These are phyloP conservation scores for Drosophila leontia DNA, from an alignment of 1,140 invertebrate species.

Conservation along the genomic window DNA sequence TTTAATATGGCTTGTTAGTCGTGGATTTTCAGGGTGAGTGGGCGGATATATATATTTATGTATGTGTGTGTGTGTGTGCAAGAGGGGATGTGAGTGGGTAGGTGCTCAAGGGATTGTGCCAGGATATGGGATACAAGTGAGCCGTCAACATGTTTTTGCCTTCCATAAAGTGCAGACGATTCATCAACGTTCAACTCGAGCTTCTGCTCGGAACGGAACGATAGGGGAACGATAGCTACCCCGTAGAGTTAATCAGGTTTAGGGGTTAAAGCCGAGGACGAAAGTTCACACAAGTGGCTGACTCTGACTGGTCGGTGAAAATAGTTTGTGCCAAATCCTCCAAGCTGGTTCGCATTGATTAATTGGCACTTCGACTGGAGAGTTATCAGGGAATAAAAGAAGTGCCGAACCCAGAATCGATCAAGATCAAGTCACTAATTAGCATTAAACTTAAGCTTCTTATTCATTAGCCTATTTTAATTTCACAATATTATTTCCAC, in stretches of 20 bases:
- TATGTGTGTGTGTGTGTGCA: neutral
- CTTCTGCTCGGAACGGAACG: conserved; percentile 10
- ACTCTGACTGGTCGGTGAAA: neutral
- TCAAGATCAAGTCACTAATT: conserved; percentile 3
- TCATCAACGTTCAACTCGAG: conserved; percentile 69
- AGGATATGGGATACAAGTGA: conserved; percentile 46
- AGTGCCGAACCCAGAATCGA: neutral
- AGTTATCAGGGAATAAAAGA: neutral
- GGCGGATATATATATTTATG: neutral
- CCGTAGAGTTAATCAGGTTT: conserved; percentile 23
- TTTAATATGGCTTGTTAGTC: conserved; percentile 80
- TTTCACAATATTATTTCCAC: neutral
- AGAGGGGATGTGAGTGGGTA: neutral
- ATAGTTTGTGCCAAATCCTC: conserved; percentile 11
- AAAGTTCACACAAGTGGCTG: conserved; percentile 11
- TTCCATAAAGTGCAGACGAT: conserved; percentile 74
- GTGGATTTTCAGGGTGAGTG: conserved; percentile 58
- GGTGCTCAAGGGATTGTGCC: conserved; percentile 30
- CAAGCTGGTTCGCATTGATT: conserved; percentile 12
- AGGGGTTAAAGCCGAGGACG: neutral
- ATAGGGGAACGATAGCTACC: neutral
- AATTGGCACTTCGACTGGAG: conserved; percentile 5
- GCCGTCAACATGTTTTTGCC: conserved; percentile 72
- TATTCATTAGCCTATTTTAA: no score
- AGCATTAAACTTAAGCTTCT: neutral